Percentiles rank a stretch among this genome's conserved stretches.
These are phyloP conservation scores for Potamarius usumacintae DNA, from an alignment of 2,113 vertebrate species.

Conservation along the genomic window DNA sequence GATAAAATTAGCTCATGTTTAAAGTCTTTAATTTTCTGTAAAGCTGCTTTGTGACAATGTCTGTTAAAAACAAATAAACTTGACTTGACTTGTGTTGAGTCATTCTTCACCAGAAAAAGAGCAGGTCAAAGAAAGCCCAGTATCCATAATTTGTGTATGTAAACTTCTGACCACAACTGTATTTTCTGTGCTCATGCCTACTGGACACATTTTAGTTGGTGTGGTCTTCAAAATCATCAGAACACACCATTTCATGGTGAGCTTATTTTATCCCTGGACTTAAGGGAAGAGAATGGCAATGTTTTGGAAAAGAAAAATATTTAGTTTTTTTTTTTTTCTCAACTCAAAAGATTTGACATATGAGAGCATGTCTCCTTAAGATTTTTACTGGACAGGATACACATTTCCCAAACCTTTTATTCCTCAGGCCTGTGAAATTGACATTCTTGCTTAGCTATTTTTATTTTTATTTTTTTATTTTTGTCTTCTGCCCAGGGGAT, in stretches of 20 bases:
- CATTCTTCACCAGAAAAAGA: no score
- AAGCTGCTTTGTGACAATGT: no score
- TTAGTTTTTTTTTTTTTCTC: background rate
- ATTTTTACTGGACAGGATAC: conserved; percentile 26
- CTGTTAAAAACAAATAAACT: no score
- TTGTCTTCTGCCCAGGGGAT: conserved; percentile 4
- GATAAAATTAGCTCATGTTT: no score
- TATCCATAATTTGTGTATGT: no score
- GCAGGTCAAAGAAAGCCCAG: no score
- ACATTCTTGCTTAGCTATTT: conserved; percentile 73
- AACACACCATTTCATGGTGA: conserved; percentile 18
- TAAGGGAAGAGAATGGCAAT: background rate
- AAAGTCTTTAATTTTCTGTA: no score
- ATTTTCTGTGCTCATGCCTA: background rate
- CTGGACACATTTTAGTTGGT: background rate
- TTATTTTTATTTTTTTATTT: conserved; percentile 20
- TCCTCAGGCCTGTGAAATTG: conserved; percentile 70
- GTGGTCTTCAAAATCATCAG: background rate
- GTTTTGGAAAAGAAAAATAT: conserved; percentile 19
- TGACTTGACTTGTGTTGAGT: no score
- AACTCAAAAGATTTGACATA: conserved; percentile 29
- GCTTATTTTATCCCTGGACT: background rate
- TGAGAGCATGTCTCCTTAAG: conserved; percentile 26
- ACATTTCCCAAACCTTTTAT: background rate
- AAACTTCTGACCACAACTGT: no score